Conservation (phyloP, 2,797 vertebrate species). For the Odontamblyopus lacepedii region DNA sequence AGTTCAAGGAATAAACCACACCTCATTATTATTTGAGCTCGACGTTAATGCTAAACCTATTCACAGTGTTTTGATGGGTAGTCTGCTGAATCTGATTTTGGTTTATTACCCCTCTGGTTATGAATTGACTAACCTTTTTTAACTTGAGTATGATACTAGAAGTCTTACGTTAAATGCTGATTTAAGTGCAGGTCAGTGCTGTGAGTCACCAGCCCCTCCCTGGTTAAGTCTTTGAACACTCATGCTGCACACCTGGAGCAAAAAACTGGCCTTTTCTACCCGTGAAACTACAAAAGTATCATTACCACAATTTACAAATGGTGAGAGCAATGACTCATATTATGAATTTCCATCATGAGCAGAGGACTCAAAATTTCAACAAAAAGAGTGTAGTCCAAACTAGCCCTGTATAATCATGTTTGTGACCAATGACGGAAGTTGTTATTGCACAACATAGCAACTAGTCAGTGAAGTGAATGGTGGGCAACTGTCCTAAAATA, state of each 20-base stretch:
- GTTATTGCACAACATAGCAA: not conserved
- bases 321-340: not conserved
- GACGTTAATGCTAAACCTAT: not conserved
- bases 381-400: not conserved
- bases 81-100: too few relatives aligned
- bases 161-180: slow-evolving; percentile 18
- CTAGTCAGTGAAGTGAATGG: not conserved
- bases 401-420: slow-evolving; percentile 23
- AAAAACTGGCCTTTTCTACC: too few relatives aligned
- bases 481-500: not conserved
- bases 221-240: slow-evolving; percentile 10
- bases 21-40: slow-evolving; percentile 43
- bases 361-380: not conserved
- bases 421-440: slow-evolving; percentile 15
- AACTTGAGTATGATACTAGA: slow-evolving; percentile 19
- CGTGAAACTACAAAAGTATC: not conserved
- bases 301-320: not conserved
- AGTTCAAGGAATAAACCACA: slow-evolving; percentile 37
- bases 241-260: slow-evolving; percentile 28
- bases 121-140: not conserved
- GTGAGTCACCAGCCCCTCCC: slow-evolving; percentile 69
- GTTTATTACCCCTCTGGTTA: not conserved
- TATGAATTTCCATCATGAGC: not conserved
- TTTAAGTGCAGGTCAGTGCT: slow-evolving; percentile 39
- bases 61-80: not conserved